These are phyloP conservation scores for Bombus polaris DNA, from an alignment of 1,140 invertebrate genomes.

Conservation along the genomic window DNA sequence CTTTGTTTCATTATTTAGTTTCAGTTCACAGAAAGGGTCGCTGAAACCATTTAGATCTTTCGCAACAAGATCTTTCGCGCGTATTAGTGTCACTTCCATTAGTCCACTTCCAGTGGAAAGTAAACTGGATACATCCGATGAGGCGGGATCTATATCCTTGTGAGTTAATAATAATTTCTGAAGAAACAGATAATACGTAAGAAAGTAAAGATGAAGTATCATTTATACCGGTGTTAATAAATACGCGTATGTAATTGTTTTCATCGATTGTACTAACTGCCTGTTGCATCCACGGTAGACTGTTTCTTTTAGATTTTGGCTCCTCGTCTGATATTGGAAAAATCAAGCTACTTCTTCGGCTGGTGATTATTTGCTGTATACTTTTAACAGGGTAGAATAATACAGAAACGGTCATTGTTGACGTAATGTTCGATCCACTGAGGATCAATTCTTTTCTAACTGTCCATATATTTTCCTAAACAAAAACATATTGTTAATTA, in stretches of 20 bases:
- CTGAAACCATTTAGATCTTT: constrained; percentile 83
- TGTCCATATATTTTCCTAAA: constrained; percentile 71
- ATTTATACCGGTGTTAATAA: not conserved
- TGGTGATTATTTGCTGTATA: constrained; percentile 68
- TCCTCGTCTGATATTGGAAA: constrained; percentile 66
- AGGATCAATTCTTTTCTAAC: constrained; percentile 73
- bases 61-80: constrained; percentile 79
- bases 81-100: constrained; percentile 79
- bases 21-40: constrained; percentile 84
- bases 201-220: not conserved
- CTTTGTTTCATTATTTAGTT: constrained; percentile 82
- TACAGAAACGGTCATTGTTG: constrained; percentile 82
- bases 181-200: not conserved
- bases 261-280: constrained; percentile 71
- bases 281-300: constrained; percentile 80
- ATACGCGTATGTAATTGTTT: not conserved
- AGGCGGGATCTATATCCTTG: constrained; percentile 73
- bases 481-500: not conserved
- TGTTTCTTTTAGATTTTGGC: constrained; percentile 76
- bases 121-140: constrained; percentile 78
- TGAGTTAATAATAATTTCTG: constrained; percentile 77
- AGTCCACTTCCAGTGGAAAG: constrained; percentile 78
- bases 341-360: constrained; percentile 68
- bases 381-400: constrained; percentile 82
- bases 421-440: constrained; percentile 73